Evolutionary conservation across 1,140 invertebrate species (phyloP), one percentile per base, ranked within the genome.

Genomic region (Drosophila novamexicana): DNA sequence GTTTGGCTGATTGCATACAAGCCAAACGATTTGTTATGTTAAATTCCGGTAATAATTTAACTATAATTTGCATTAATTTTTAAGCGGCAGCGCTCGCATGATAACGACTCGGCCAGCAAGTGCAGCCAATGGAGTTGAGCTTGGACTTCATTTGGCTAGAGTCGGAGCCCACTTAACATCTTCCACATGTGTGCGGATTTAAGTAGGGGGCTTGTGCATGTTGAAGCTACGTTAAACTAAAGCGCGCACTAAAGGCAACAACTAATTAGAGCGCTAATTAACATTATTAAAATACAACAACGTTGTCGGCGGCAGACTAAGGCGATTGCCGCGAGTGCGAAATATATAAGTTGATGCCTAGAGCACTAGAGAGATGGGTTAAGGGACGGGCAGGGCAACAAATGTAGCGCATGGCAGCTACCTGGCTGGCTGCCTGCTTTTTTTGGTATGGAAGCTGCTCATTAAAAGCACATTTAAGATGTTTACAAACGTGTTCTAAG

Each of bases 401-500:
- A 56, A 53, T 64, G 66, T 66, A 69, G 71, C 45, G 64, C 50
- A 37, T 65, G 70, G 66, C 75, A 75, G 69, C 61, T 74, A 68
- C 29, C 45, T 58, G 49, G 45, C 39, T 69, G 50, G 63, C 2
- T 3, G 22, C 2, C 65, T 77, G 61, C 34, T 61, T 77, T 18
- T 68, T 56, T 50, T 52, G 22, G 34, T 16, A 36, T 66, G 77
- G 67, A 84, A 78, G 71, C 77, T 84, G 77, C 80, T 88, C 84
- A 89, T 89, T 89, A 89, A 89, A 89, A 89, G 85, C 77, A 89
- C 84, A 89, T 89, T 89, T 89, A 84, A 89, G 84, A 89, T 89
- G 84, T 89, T 89, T 89, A 89, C 84, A 89, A 89, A 89, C 84
- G 84, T 89, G 81, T 89, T 84, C 65, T 63, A 59, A 89, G 80